Evolutionary conservation across 2,888 invertebrate species (phyloP), one percentile per base, ranked within the genome.

Genomic region (Drosophila fulvimacula): DNA sequence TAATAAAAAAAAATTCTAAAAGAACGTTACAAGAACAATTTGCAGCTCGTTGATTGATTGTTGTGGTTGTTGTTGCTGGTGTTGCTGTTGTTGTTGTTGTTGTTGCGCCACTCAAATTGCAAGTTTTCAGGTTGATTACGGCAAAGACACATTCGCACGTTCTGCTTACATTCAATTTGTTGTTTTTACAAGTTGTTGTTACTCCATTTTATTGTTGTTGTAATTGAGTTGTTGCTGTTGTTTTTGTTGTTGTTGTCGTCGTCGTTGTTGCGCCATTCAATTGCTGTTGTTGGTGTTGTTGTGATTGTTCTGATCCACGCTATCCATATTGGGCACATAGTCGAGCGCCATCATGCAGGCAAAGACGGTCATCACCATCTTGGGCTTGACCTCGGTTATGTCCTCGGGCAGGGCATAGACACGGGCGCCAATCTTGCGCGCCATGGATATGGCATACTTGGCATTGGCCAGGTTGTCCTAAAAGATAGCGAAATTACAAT

Each of bases 331-430:
- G 78, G 98, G 98, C 90, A 98, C 95, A 93, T 98, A 98, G 94
- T 98, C 99, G 90, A 97, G 95, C 32, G 98, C 98, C 99, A 99
- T 99, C 90, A 99, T 95, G 92, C 99, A 99, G 32, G 99, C 99
- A 93, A 99, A 99, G 81, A 99, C 97, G 5, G 99, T 99, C 99
- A 99, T 98, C 68, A 99, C 97, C 98, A 99, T 98, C 93, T 99
- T 99, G 64, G 96, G 97, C 93, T 99, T 99, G 24, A 98, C 96
- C 94, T 99, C 99, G 39, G 98, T 97, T 90, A 99, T 99, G 93
- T 99, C 99, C 93, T 99, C 99, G 17, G 99, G 99, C 69, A 99
- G 94, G 9, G 99, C 99, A 93, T 99, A 99, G 19, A 99, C 98
- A 69, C 98, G 95, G 55, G 99, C 99, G 76, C 99, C 99, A 90